These are phyloP conservation scores for Sinonovacula constricta DNA, from an alignment of 1,140 invertebrate genomes.

Conservation along the genomic window DNA sequence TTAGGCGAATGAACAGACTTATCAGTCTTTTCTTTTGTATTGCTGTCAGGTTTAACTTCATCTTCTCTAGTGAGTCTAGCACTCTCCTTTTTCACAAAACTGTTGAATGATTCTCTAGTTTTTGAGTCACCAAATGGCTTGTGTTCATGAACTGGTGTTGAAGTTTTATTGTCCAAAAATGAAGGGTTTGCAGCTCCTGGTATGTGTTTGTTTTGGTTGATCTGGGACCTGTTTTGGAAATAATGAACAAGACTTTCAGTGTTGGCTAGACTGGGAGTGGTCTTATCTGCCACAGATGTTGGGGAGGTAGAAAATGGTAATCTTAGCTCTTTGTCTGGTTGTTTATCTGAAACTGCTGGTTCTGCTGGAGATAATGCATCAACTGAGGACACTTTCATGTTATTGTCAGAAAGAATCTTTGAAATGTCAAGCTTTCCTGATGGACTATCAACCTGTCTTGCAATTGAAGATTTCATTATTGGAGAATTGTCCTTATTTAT, in stretches of 20 bases:
- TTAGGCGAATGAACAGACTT: no score
- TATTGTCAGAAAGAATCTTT: slow-evolving; percentile 27
- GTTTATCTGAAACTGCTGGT: neutral
- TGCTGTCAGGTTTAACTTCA: slow-evolving; percentile 5
- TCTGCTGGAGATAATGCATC: slow-evolving; percentile 14
- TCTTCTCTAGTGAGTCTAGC: slow-evolving; percentile 26
- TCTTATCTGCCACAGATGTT: neutral
- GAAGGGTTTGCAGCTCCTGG: neutral
- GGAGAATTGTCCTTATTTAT: no score
- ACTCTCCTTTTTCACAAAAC: slow-evolving; percentile 21
- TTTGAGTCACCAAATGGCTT: slow-evolving; percentile 2
- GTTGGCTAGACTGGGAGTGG: neutral
- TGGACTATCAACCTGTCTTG: neutral
- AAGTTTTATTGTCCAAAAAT: slow-evolving; percentile 36
- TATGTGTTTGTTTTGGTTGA: slow-evolving; percentile 22
- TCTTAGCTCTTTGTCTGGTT: neutral
- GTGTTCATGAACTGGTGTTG: slow-evolving; percentile 30
- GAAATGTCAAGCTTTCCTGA: slow-evolving; percentile 16
- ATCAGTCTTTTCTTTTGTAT: no score
- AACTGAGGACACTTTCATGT: slow-evolving; percentile 49
- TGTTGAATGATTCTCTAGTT: slow-evolving; percentile 14
- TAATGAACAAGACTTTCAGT: slow-evolving; percentile 42
- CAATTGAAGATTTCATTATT: neutral
- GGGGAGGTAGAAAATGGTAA: slow-evolving; percentile 23
- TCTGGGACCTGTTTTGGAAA: slow-evolving; percentile 35